These are phyloP conservation scores for Sebastes minor DNA, from an alignment of 2,797 vertebrate genomes.

Conservation along the genomic window DNA sequence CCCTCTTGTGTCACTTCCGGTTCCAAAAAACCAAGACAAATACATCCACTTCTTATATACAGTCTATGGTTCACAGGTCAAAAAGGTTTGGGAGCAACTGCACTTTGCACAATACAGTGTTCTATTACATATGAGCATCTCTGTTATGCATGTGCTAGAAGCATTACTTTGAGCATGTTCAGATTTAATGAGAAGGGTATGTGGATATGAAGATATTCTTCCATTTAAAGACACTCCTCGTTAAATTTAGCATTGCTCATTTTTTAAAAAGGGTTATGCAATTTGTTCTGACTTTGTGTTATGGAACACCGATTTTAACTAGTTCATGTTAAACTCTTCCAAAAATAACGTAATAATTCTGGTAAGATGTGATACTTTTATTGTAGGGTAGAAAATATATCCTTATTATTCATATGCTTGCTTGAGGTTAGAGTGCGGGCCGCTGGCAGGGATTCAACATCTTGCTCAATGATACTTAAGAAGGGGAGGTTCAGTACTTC, in stretches of 20 bases:
- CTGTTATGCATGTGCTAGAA: neutral
- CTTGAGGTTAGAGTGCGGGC: neutral
- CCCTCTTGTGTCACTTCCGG: too few relatives aligned
- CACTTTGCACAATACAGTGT: neutral
- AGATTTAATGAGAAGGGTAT: neutral
- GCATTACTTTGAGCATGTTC: neutral
- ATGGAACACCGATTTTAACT: slow-evolving; percentile 17
- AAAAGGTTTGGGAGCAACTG: neutral
- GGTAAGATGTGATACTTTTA: neutral
- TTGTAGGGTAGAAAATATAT: neutral
- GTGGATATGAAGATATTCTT: neutral
- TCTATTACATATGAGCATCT: neutral
- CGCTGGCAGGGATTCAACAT: neutral
- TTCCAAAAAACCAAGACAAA: too few relatives aligned
- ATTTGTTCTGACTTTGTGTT: neutral
- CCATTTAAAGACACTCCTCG: neutral
- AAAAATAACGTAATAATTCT: neutral
- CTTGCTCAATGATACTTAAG: neutral
- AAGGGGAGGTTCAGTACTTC: neutral
- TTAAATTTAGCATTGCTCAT: neutral
- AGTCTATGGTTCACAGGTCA: neutral
- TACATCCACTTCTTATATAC: too few relatives aligned
- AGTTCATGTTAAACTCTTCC: neutral
- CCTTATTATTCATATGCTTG: neutral
- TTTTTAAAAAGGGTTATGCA: neutral